A percentile compares a stretch with the other conserved stretches of the same genome.
Conservation (phyloP, 2,113 vertebrate genomes). For the Heterotilapia buettikoferi region DNA sequence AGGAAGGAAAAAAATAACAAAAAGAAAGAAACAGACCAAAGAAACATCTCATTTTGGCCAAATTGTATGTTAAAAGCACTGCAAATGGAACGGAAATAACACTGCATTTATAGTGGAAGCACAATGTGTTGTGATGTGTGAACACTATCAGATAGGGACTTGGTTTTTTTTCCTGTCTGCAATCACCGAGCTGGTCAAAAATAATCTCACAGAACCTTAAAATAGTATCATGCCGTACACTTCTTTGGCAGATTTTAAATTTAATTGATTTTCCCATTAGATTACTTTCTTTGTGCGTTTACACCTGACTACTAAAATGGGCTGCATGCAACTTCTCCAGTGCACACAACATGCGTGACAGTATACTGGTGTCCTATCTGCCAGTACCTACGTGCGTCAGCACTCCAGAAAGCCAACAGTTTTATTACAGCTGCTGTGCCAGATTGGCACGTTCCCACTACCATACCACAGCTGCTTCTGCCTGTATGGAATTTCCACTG, state of each 20-base stretch:
- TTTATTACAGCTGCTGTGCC: background rate
- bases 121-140: background rate
- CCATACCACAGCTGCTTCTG: background rate
- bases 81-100: background rate
- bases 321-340: background rate
- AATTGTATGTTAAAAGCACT: background rate
- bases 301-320: background rate
- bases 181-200: background rate
- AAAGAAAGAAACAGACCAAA: rapidly evolving
- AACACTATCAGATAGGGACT: background rate
- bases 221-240: background rate
- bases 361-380: background rate
- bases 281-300: background rate
- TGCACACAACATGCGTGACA: background rate
- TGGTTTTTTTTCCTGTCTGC: background rate
- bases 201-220: background rate
- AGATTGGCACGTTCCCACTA: background rate
- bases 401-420: background rate
- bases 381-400: background rate
- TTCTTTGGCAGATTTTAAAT: background rate
- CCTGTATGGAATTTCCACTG: background rate
- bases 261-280: background rate
- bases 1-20: background rate
- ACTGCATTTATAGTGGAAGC: background rate
- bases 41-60: background rate